Evolutionary conservation across 2,888 invertebrate genomes (phyloP).

Genomic region (Aspidapion aeneum): DNA sequence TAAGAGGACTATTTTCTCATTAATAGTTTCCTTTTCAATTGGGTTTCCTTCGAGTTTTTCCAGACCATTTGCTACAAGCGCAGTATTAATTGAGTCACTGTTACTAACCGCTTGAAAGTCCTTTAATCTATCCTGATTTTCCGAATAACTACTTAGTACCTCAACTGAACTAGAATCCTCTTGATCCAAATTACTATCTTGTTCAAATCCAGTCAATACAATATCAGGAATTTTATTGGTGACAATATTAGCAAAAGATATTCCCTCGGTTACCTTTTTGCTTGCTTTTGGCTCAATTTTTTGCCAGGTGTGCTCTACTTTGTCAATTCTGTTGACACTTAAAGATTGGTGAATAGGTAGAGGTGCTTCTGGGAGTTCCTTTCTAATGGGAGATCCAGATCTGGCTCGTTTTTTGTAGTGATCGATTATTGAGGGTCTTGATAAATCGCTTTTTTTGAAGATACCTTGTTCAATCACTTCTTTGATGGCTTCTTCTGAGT

Average conservation of each 20-base stretch:
- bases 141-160: slow-evolving; percentile 20
- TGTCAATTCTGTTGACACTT: slow-evolving; percentile 8
- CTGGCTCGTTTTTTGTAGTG: slow-evolving; percentile 25
- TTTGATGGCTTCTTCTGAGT: slow-evolving; percentile 21
- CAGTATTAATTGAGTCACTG: too few species aligned
- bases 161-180: slow-evolving; percentile 24
- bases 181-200: not conserved
- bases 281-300: slow-evolving; percentile 30
- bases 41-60: slow-evolving; percentile 7
- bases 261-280: slow-evolving; percentile 32
- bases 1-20: not conserved
- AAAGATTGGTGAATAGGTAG: slow-evolving; percentile 7
- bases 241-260: slow-evolving; percentile 35
- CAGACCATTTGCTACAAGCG: too few species aligned
- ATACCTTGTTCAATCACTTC: slow-evolving; percentile 19
- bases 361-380: not conserved
- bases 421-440: slow-evolving; percentile 29
- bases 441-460: slow-evolving; percentile 19
- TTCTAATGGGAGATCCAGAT: not conserved
- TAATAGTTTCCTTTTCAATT: slow-evolving; percentile 10
- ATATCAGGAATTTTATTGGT: slow-evolving; percentile 22
- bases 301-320: slow-evolving; percentile 6
- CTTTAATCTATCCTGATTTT: slow-evolving; percentile 10
- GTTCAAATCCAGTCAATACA: not conserved
- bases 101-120: too few species aligned